These are phyloP conservation scores for Spialia ferax DNA, from an alignment of 2,888 invertebrate species.

Conservation along the genomic window DNA sequence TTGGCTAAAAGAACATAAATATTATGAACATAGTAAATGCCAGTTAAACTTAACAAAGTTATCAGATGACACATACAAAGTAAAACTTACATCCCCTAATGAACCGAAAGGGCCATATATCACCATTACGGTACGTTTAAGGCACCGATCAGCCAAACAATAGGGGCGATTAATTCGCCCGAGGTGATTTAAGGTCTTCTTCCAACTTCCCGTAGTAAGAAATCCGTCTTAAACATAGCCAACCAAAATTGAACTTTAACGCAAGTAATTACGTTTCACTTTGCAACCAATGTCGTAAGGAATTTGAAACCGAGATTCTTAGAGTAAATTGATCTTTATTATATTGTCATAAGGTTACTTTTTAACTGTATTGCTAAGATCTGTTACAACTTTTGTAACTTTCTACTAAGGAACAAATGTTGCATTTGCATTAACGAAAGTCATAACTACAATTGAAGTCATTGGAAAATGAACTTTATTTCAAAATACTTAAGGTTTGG, in stretches of 20 bases:
- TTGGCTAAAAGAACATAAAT: too few relatives aligned
- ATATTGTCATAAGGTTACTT: background rate
- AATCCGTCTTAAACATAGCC: slow-evolving; percentile 5
- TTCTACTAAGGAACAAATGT: background rate
- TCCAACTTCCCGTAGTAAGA: slow-evolving; percentile 21
- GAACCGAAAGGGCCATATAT: slow-evolving; percentile 21
- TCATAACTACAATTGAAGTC: background rate
- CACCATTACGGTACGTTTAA: slow-evolving; percentile 29
- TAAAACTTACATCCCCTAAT: slow-evolving; percentile 26
- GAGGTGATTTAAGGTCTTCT: slow-evolving; percentile 38
- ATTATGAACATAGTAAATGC: slow-evolving; percentile 4
- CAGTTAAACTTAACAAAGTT: slow-evolving; percentile 6
- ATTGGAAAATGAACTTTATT: slow-evolving; percentile 14
- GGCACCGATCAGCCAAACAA: slow-evolving; percentile 32
- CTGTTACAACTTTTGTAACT: background rate
- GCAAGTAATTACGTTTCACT: background rate
- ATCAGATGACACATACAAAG: slow-evolving; percentile 22
- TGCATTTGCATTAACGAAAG: slow-evolving; percentile 5
- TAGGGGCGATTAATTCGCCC: slow-evolving; percentile 31
- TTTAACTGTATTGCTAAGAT: background rate
- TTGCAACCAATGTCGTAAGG: background rate
- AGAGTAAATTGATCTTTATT: background rate
- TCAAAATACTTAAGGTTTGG: background rate
- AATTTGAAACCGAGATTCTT: background rate
- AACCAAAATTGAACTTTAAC: slow-evolving; percentile 8